Conservation (phyloP, 2,113 vertebrate species). For the Ceyx cyanopectus region DNA sequence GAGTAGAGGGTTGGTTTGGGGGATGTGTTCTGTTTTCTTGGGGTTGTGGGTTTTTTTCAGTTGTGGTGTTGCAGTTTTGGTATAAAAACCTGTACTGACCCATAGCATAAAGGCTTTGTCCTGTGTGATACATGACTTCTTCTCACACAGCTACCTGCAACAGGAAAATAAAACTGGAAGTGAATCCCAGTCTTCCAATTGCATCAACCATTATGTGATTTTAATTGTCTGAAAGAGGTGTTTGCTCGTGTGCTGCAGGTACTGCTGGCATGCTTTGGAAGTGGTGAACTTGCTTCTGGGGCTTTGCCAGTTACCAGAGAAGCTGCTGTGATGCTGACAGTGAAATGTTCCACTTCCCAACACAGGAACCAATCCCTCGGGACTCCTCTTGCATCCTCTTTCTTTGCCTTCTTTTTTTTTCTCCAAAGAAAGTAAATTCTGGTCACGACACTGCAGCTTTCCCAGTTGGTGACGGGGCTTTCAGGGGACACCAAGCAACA, state of each 20-base stretch:
- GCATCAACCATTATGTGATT: background rate
- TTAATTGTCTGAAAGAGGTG: background rate
- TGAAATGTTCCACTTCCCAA: background rate
- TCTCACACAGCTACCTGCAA: constrained; percentile 4
- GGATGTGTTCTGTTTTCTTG: background rate
- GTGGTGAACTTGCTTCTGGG: rapidly evolving
- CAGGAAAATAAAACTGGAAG: constrained; percentile 32
- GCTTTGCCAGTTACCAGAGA: background rate
- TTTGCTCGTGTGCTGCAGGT: background rate
- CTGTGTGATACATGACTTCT: background rate
- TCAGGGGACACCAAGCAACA: background rate
- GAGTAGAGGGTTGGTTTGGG: background rate
- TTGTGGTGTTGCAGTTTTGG: background rate
- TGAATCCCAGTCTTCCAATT: background rate
- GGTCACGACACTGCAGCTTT: background rate
- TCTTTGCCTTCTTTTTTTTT: background rate
- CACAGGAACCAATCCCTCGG: rapidly evolving
- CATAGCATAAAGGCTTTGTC: background rate
- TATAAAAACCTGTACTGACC: constrained; percentile 20
- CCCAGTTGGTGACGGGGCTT: rapidly evolving
- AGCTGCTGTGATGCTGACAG: background rate
- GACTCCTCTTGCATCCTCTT: background rate
- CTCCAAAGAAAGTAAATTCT: background rate
- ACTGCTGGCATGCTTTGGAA: background rate
- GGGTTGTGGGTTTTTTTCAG: background rate